Conservation (phyloP, 2,888 invertebrate genomes). For the Enchytraeus crypticus region DNA sequence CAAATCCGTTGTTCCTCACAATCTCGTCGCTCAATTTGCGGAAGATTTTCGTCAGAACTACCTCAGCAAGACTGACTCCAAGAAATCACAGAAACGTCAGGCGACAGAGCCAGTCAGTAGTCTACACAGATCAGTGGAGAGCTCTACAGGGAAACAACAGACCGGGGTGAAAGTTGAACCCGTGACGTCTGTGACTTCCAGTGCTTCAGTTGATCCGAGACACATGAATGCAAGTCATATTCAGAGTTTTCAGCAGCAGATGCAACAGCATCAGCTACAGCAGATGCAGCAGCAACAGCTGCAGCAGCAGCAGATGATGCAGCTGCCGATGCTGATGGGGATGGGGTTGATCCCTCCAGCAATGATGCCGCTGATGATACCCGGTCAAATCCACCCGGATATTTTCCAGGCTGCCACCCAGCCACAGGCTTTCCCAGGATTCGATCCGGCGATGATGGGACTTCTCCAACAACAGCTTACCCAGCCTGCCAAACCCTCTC, state of each 20-base stretch:
- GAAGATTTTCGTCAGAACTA: constrained; percentile 78
- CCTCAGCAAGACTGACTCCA: neutral
- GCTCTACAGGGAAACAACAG: neutral
- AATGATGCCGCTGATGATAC: constrained; percentile 75
- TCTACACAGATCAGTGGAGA: neutral
- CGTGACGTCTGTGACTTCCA: too few relatives aligned
- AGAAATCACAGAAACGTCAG: neutral
- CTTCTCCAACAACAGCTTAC: neutral
- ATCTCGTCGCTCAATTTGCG: constrained; percentile 81
- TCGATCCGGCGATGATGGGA: neutral
- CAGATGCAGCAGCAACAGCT: too few relatives aligned
- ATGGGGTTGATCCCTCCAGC: constrained; percentile 53
- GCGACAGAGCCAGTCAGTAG: neutral
- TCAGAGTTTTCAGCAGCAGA: neutral
- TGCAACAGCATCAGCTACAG: too few relatives aligned
- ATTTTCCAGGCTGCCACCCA: constrained; percentile 3
- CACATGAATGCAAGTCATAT: too few relatives aligned
- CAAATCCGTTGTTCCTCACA: constrained; percentile 77
- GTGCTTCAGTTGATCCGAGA: too few relatives aligned
- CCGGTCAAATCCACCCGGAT: neutral
- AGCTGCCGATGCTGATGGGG: constrained; percentile 76
- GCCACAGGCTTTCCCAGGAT: neutral
- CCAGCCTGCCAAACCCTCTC: neutral
- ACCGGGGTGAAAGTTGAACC: too few relatives aligned
- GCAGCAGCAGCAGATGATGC: constrained; percentile 60